phyloP scores from a whole-genome alignment of 2,797 vertebrate genomes.

The Manis javanica region DNA sequence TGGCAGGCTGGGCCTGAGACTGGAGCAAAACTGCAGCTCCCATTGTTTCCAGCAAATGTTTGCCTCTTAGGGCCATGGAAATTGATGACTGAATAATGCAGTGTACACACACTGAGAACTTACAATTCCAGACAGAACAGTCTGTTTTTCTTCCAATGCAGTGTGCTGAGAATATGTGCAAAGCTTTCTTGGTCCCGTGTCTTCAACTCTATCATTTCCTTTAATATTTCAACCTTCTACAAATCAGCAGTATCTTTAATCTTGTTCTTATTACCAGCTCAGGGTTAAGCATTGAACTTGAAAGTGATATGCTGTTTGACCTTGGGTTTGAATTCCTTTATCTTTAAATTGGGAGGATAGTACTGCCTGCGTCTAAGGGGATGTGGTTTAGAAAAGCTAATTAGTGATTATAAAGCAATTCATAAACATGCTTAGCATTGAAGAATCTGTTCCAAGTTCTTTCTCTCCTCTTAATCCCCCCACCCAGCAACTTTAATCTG shows the following conservation, averaged over 20 bases:
- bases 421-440: constrained; percentile 37
- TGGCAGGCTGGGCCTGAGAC: constrained; percentile 44
- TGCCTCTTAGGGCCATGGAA: constrained; percentile 46
- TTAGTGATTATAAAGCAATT: constrained; percentile 50
- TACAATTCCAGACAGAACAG: neutral
- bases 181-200: constrained; percentile 34
- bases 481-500: constrained; percentile 5
- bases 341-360: constrained; percentile 59
- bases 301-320: constrained; percentile 20
- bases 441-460: constrained; percentile 37
- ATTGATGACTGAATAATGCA: constrained; percentile 51
- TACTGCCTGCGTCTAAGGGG: neutral
- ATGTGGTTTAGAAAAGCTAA: constrained; percentile 50
- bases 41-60: constrained; percentile 59
- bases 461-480: neutral
- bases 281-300: neutral
- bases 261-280: constrained; percentile 14
- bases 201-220: constrained; percentile 37
- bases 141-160: constrained; percentile 39
- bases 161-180: constrained; percentile 43
- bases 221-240: constrained; percentile 23
- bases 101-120: neutral
- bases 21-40: neutral
- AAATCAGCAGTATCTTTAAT: constrained; percentile 45
- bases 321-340: constrained; percentile 59